These are phyloP conservation scores for Gymnocypris eckloni DNA, from an alignment of 2,797 vertebrate genomes.

Conservation along the genomic window DNA sequence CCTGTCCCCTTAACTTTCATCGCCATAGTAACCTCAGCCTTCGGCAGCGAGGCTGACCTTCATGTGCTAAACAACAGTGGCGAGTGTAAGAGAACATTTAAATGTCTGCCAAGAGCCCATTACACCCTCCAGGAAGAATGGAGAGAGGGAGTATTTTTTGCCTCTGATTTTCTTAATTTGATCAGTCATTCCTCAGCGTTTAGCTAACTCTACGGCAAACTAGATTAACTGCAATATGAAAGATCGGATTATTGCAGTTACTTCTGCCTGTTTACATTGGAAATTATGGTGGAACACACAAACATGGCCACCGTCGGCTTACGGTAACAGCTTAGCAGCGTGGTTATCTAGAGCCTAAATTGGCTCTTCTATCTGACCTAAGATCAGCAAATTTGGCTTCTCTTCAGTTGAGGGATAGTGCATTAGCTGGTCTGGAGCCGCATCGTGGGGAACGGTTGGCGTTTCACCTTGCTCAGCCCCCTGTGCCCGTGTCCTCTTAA, in stretches of 20 bases:
- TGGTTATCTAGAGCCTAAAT: constrained; percentile 27
- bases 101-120: constrained; percentile 62
- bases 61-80: constrained; percentile 53
- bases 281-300: constrained; percentile 31
- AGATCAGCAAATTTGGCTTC: constrained; percentile 28
- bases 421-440: constrained; percentile 39
- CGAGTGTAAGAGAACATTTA: constrained; percentile 67
- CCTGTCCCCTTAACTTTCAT: constrained; percentile 44
- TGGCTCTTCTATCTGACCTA: constrained; percentile 19
- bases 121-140: constrained; percentile 55
- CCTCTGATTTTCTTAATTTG: constrained; percentile 57
- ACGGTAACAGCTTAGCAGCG: neutral
- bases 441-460: neutral
- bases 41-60: constrained; percentile 63
- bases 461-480: constrained; percentile 60
- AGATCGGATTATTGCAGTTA: constrained; percentile 57
- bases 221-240: constrained; percentile 58
- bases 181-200: constrained; percentile 55
- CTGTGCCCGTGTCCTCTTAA: constrained; percentile 49
- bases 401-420: constrained; percentile 1
- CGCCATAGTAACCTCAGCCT: constrained; percentile 53
- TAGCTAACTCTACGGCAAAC: constrained; percentile 53
- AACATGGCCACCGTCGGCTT: neutral
- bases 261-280: constrained; percentile 59
- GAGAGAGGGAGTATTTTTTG: constrained; percentile 48